Evolutionary conservation across 2,888 invertebrate genomes (phyloP), one percentile per base, ranked within the genome.

Genomic region (Spisula solida): DNA sequence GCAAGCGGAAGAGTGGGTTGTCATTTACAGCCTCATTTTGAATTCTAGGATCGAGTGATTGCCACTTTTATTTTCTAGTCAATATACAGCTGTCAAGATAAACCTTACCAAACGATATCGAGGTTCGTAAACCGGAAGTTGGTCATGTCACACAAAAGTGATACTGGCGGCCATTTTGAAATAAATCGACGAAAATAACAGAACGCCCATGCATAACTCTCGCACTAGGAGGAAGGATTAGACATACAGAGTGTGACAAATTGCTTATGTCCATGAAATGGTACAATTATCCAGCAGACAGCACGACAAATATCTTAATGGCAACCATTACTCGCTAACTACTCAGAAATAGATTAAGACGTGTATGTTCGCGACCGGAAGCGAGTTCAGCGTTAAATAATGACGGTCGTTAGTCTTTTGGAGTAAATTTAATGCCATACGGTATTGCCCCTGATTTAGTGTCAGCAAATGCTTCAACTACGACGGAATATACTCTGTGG

Each of bases 321-420:
- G 88, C 81, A 86, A 85, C 81, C 88, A 89, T 88, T 91, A 88
- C 91, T 84, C 89, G 88, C 89, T 56, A 86, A 91, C 66, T 84
- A 86, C 85, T 81, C 84, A 20, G 80, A 55, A 82, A 81, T 75
- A 75, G 75, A 75, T 75, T 75, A 25, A 89, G 89, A 91, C 88
- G 1, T 25, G 88, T 89, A 87, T 31, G 75, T 78, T 55, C 82
- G 81, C 89, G 80, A 79, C 88, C 88, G 86, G 91, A 88, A 83
- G 89, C 84, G 51, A 79, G 83, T 78, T 89, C 84, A 89, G 82
- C 75, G 81, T 60, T 66, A 78, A 55, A 55, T 90, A 87, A 85
- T 85, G 87, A 56, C 70, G 80, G 18, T 34, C 56, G 84, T 85
- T 87, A 75, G 87, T 56, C 84, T 89, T 87, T 89, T 89, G 0